Base-by-base conservation (phyloP, 2,888 invertebrate genomes). In the Heterodera filipjevi region DNA sequence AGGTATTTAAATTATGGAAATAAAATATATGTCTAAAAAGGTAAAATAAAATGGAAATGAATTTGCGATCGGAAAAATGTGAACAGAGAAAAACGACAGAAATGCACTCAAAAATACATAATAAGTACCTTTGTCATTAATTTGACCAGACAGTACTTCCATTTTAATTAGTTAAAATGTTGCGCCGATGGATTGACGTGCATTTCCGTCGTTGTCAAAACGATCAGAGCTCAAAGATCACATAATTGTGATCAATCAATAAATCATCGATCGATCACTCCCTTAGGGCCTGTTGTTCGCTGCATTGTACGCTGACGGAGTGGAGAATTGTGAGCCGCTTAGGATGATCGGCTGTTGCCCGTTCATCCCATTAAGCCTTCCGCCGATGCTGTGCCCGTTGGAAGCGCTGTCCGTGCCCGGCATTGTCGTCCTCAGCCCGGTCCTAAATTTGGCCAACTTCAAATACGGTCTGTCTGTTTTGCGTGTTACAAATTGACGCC, bases 301-400 rank as follows among this genome's bases (percentile, higher is more conserved):
- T 19, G 59, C n/a, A 27, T n/a, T 68, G 68, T 68, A 81, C 44
- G 80, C 80, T 12, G 39, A n/a, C 8, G 80, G 80, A 10, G 70
- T 81, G 35, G 82, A 77, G 66, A 80, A 80, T 64, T 80, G 80
- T 5, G 80, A 81, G 49, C 80, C 80, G 66, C 39, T 82, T 22
- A 80, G 53, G 27, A 80, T 46, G 78, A 80, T 80, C n/a, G 80
- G 80, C 39, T 35, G 64, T 5, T 35, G 64, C 66, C n/a, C n/a
- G 59, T 59, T 59, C 59, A 59, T 27, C 6, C n/a, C 59, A 27
- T 59, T 59, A 5, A 59, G 59, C n/a, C 59, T 59, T 49, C 46
- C 66, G 68, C 68, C 68, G 35, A 35, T 68, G 68, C 33, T 33
- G 32, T 35, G 68, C 33, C 68, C 68, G 68, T 68, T 68, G 32